A percentile compares a stretch with the other conserved stretches of the same genome.
These are phyloP conservation scores for Macquaria ambigua DNA, from an alignment of 2,113 vertebrate species.

Conservation along the genomic window DNA sequence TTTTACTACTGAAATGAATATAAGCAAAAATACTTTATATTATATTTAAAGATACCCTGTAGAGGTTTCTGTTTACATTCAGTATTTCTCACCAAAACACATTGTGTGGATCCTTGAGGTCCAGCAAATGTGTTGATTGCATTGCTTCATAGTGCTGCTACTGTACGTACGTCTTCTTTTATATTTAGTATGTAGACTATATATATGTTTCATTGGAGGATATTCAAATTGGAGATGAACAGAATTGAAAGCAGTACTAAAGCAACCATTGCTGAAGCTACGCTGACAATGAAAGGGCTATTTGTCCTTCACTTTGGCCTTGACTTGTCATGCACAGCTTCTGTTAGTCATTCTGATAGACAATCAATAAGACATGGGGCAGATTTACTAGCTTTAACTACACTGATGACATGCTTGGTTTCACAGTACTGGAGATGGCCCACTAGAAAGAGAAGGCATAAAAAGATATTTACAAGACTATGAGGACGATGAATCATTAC, in stretches of 20 bases:
- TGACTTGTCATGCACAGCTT: not conserved
- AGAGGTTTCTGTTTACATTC: no score
- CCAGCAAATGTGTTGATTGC: no score
- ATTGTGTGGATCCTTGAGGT: no score
- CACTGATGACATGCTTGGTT: conserved; percentile 15
- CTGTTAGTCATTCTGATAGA: not conserved
- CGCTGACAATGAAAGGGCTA: not conserved
- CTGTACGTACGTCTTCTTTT: no score
- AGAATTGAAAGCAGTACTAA: not conserved
- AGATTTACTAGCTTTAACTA: not conserved
- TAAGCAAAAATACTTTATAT: no score
- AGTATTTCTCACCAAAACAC: no score
- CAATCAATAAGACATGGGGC: not conserved
- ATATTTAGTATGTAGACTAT: not conserved
- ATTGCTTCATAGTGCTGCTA: no score
- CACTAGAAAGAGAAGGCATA: not conserved
- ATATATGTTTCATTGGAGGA: not conserved
- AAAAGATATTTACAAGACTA: not conserved
- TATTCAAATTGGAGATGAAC: not conserved
- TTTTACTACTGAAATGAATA: no score
- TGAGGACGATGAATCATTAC: not conserved
- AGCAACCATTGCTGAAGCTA: not conserved
- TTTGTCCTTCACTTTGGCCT: not conserved
- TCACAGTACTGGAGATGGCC: not conserved
- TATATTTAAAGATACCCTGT: no score